Percentiles rank a stretch among this genome's conserved stretches.
Conservation (phyloP, 2,113 vertebrate species). For the Chloropsis cyanopogon region DNA sequence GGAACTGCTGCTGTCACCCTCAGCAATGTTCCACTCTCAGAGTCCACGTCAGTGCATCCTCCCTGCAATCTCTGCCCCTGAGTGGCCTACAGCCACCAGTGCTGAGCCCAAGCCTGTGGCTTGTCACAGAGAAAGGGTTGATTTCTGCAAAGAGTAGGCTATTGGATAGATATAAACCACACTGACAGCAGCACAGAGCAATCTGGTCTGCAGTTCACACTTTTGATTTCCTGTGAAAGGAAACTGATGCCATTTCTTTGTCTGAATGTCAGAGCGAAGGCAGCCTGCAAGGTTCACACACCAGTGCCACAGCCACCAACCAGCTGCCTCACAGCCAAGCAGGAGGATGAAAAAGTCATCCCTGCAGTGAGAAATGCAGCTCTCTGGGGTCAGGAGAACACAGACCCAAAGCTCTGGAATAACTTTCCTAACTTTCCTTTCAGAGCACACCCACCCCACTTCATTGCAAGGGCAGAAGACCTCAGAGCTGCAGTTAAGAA, state of each 20-base stretch:
- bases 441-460: neutral
- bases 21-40: neutral
- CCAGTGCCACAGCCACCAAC: neutral
- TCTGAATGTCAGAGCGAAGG: neutral
- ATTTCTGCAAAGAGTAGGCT: neutral
- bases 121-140: neutral
- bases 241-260: neutral
- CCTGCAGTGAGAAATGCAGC: neutral
- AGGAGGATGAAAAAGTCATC: neutral
- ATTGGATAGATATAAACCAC: neutral
- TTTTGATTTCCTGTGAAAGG: neutral
- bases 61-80: neutral
- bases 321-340: neutral
- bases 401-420: neutral
- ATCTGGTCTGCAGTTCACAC: neutral
- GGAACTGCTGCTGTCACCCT: neutral
- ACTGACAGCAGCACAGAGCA: neutral
- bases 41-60: neutral
- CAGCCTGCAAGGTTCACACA: neutral
- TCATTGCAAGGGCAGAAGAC: neutral
- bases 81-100: neutral
- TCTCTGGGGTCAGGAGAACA: neutral
- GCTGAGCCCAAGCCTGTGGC: neutral
- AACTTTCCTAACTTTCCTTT: neutral
- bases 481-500: neutral